Evolutionary conservation across 2,888 invertebrate species (phyloP), one percentile per base, ranked within the genome.

Genomic region (Eulithis prunata): DNA sequence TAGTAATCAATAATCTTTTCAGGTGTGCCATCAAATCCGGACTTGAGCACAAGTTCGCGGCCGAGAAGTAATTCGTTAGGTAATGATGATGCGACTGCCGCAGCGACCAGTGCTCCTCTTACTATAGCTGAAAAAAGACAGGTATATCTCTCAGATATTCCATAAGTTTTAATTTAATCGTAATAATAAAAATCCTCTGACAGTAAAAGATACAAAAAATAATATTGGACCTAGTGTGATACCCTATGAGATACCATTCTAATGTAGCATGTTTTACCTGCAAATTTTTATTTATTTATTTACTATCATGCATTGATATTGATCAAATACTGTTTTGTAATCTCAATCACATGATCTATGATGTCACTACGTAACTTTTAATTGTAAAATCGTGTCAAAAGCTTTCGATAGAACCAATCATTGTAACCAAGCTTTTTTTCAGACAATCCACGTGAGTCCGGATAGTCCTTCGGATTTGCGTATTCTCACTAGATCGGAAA

Each of bases 401-500:
- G 52, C 59, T 51, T 38, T 45, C 3, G n/a, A 21, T 21, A 46
- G 6, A 47, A 2, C 14, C 11, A 47, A 32, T 14, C 2, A 47
- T 53, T 49, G 6, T 41, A 47, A 12, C 11, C n/a, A 41, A n/a
- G 13, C 57, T 7, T 36, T n/a, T 56, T 80, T 79, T 12, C 79
- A 93, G 93, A 86, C 91, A 21, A 89, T 93, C 47, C 93, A 93
- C 78, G 92, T 91, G 3, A 91, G 94, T 60, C 94, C 95, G 3
- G 95, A 95, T 65, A 95, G 94, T 78, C 95, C 94, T 41, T 94
- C 95, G 11, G 95, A 95, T 75, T 85, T 94, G 14, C 88, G 94
- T 4, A 92, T 95, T 55, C 82, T 95, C 38, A 94, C 95, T 0
- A 90, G 95, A 70, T 96, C 96, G 0, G 96, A 96, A 78, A 97